These are phyloP conservation scores for Pantherophis guttatus DNA, from an alignment of 2,113 vertebrate species.

Conservation along the genomic window DNA sequence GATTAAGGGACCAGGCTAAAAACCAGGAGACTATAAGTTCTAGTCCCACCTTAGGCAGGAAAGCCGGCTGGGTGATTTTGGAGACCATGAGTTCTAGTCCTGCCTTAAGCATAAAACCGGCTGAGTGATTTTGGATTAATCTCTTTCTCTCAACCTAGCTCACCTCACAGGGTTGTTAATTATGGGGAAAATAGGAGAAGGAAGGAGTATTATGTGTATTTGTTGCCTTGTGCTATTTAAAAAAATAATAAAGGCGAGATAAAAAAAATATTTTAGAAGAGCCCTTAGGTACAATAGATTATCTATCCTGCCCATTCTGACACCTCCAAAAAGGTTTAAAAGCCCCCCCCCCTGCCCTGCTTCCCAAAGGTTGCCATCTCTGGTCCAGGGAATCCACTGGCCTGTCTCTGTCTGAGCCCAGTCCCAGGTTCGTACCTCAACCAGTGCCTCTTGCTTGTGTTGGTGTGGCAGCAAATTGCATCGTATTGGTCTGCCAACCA, in stretches of 20 bases:
- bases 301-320: background rate
- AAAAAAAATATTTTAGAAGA: background rate
- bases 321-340: background rate
- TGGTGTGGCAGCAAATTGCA: conserved; percentile 97
- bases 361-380: background rate
- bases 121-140: background rate
- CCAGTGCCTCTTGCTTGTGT: conserved; percentile 96
- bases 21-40: background rate
- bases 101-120: background rate
- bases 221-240: background rate
- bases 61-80: background rate
- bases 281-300: background rate
- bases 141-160: background rate
- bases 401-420: background rate
- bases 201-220: background rate
- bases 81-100: background rate
- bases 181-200: background rate
- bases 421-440: conserved; percentile 74
- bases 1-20: background rate
- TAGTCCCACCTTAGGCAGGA: background rate
- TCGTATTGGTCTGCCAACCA: conserved; percentile 98
- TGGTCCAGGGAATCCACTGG: background rate
- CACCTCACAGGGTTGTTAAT: background rate
- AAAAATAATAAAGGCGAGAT: background rate
- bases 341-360: background rate